Base-by-base conservation (phyloP, 2,888 invertebrate species). In the Anorthoa munda region DNA sequence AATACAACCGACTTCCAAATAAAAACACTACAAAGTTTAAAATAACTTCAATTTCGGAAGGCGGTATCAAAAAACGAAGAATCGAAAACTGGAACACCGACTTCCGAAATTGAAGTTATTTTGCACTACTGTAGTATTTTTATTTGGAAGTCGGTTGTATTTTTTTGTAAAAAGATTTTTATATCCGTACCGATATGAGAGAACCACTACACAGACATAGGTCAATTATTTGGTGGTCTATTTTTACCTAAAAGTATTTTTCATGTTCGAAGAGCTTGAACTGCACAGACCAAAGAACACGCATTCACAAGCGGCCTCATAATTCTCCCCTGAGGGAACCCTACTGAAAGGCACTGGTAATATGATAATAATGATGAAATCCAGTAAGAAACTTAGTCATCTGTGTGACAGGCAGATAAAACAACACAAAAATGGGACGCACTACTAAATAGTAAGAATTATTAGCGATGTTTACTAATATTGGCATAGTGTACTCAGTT, bases 401-500 rank as follows among this genome's bases (percentile, higher is more conserved):
- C 11, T 50, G 46, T 26, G 11, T 26, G 13, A 31, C 71, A 46
- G 45, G 9, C 13, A 50, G 18, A 18, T 13, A 26, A 39, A 18
- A 75, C 17, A 55, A 56, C 51, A 23, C 31, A 46, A 31, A 65
- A 0, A 60, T 48, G 64, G 48, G 64, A 53, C 18, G 45, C 11
- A 55, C 45, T 45, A 63, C 18, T 65, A 60, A 58, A 61, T 55
- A 75, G 50, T 48, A 50, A 51, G 60, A 68, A n/a, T 23, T 55
- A 65, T 23, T 45, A 50, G 39, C 12, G 60, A 63, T 75, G 69
- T 79, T 74, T 79, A 79, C 67, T 53, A 74, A 68, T 66, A 71
- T 72, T 39, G 39, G 51, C 63, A 72, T n/a, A 39, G 39, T 45
- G 5, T n/a, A 72, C 15, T 39, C 64, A 65, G 56, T 72, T 50